A percentile compares a stretch with the other conserved stretches of the same genome.
Conservation (phyloP, 2,797 vertebrate genomes). For the Sebastes diploproa region DNA sequence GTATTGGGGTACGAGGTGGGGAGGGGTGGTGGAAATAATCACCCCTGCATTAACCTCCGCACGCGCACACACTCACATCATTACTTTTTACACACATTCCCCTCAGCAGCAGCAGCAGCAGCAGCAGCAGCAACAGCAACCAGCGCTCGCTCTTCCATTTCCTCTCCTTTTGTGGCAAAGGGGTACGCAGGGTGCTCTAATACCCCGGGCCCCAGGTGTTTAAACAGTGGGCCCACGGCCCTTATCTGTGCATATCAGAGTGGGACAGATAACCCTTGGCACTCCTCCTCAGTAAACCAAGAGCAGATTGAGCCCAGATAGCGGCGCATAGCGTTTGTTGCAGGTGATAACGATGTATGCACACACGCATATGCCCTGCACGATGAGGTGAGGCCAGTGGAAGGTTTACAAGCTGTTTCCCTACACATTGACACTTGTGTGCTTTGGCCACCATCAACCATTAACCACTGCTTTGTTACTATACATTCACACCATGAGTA, state of each 20-base stretch:
- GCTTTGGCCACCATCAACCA: conserved; percentile 44
- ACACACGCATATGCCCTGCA: conserved; percentile 24
- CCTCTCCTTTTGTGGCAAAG: conserved; percentile 69
- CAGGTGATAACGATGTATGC: conserved; percentile 70
- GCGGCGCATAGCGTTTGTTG: conserved; percentile 73
- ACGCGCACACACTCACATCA: conserved; percentile 44
- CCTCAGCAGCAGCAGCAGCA: conserved; percentile 45
- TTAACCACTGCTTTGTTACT: conserved; percentile 33
- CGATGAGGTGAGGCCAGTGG: conserved; percentile 39
- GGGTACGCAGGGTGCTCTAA: conserved; percentile 61
- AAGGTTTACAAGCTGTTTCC: conserved; percentile 27
- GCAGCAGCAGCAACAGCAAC: not conserved
- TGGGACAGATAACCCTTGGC: conserved; percentile 86
- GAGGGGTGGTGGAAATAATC: conserved; percentile 41
- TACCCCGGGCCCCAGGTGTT: conserved; percentile 73
- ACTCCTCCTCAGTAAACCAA: conserved; percentile 79
- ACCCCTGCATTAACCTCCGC: conserved; percentile 49
- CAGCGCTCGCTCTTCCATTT: conserved; percentile 67
- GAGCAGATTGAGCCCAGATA: conserved; percentile 79
- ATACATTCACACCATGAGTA: not conserved
- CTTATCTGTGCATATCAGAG: conserved; percentile 86
- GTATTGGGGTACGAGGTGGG: conserved; percentile 15
- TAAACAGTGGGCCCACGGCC: conserved; percentile 73
- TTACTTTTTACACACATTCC: conserved; percentile 52
- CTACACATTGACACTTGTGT: conserved; percentile 27